These are phyloP conservation scores for Phrynocephalus versicolor DNA, from an alignment of 2,113 vertebrate species.

Conservation along the genomic window DNA sequence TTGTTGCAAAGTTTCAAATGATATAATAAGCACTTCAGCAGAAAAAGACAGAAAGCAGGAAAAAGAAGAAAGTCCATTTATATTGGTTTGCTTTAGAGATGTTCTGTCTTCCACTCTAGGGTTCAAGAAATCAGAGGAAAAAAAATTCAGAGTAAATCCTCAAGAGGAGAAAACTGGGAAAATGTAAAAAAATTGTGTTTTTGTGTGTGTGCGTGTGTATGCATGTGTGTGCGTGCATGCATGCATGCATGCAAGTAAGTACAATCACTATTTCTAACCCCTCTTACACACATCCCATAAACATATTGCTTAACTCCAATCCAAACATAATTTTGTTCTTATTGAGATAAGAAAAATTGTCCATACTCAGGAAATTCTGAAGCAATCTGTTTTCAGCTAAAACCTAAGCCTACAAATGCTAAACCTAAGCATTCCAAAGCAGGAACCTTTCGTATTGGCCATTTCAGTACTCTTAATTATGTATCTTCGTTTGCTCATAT, in stretches of 20 bases:
- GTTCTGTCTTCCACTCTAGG: conserved; percentile 6
- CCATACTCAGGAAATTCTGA: not conserved
- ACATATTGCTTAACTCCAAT: conserved; percentile 1
- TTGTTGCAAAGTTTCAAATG: not conserved
- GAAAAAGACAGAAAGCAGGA: not conserved
- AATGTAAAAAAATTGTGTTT: not conserved
- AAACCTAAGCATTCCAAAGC: not conserved
- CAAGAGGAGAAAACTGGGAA: not conserved
- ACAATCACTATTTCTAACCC: not conserved
- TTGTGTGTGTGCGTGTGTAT: fast-evolving
- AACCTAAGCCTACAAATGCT: not conserved
- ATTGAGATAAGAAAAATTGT: not conserved
- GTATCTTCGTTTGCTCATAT: not conserved
- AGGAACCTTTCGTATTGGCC: not conserved
- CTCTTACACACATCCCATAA: not conserved
- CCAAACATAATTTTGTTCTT: not conserved
- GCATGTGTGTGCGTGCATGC: fast-evolving
- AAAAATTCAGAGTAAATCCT: not conserved
- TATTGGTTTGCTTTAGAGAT: conserved; percentile 10
- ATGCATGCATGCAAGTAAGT: not conserved
- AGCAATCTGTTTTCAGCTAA: not conserved
- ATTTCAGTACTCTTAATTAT: not conserved
- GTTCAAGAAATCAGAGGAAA: not conserved
- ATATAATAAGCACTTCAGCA: not conserved
- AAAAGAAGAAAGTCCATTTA: not conserved